These are phyloP conservation scores for Megathymus violae DNA, from an alignment of 1,140 invertebrate species.

Conservation along the genomic window DNA sequence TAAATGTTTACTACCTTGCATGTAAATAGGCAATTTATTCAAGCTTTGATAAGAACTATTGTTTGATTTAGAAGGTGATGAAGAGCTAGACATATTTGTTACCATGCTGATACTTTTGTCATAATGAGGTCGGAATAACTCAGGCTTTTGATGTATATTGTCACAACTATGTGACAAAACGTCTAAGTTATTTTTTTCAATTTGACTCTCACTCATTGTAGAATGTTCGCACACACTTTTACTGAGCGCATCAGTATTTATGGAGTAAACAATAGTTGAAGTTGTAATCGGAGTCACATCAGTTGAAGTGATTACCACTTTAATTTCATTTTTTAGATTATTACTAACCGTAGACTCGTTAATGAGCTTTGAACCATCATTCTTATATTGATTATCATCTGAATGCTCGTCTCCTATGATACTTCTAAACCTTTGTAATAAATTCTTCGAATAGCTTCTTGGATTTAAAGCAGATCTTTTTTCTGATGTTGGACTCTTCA, in stretches of 20 bases:
- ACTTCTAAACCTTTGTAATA: slow-evolving; percentile 84
- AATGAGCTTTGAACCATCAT: slow-evolving; percentile 42
- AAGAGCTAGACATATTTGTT: slow-evolving; percentile 58
- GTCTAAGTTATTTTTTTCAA: slow-evolving; percentile 71
- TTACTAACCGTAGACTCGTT: slow-evolving; percentile 48
- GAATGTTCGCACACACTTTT: slow-evolving; percentile 76
- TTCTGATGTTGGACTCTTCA: slow-evolving; percentile 70
- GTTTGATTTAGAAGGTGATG: slow-evolving; percentile 69
- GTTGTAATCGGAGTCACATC: slow-evolving; percentile 57
- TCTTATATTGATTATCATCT: slow-evolving; percentile 67
- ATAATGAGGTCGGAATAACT: slow-evolving; percentile 55
- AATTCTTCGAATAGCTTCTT: slow-evolving; percentile 81
- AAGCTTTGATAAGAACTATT: slow-evolving; percentile 80
- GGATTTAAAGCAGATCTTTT: slow-evolving; percentile 74
- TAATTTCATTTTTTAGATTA: slow-evolving; percentile 58
- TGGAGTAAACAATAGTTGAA: slow-evolving; percentile 52
- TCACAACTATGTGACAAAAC: slow-evolving; percentile 77
- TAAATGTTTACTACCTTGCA: slow-evolving; percentile 91
- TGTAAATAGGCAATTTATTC: slow-evolving; percentile 85
- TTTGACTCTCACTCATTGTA: slow-evolving; percentile 67
- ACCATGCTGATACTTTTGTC: slow-evolving; percentile 75
- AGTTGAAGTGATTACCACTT: slow-evolving; percentile 71
- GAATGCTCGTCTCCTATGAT: slow-evolving; percentile 83
- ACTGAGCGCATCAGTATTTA: slow-evolving; percentile 59
- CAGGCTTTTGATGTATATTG: slow-evolving; percentile 66